Base-by-base conservation (phyloP, 2,113 vertebrate genomes). In the Vidua chalybeata region DNA sequence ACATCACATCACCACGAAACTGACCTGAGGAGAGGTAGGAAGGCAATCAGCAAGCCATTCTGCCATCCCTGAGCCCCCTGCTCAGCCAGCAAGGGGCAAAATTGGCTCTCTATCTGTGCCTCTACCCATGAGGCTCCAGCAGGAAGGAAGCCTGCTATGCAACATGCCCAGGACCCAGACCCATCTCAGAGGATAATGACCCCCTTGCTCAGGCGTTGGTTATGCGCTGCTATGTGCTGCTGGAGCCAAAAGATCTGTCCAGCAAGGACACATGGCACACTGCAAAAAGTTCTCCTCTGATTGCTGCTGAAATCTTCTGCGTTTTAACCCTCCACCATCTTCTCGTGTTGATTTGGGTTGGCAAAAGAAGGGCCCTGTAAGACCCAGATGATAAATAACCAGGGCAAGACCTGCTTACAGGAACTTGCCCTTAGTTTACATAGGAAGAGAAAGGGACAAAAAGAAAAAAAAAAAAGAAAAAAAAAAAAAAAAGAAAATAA, bases 1-100 rank as follows among this genome's bases (percentile, higher is more conserved):
- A 72, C 26, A 14, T 26, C 35, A 68, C 28, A 20, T 8, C 0
- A 0, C 30, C 28, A 18, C 1, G 13, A 7, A 59, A 45, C 2
- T 61, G 67, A 43, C 14, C 7, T 15, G 13, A 76, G 39, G 10
- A 59, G 43, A 9, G 6, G 26, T 51, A 27, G 37, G 31, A 37
- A 31, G 28, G 39, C 77, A 76, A n/a, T 6, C 56, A 74, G 46
- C 22, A 62, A 26, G 22, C 4, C 4, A 7, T 51, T 79, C 58
- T 76, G 58, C 45, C 43, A n/a, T 4, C 58, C 20, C n/a, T 13
- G 33, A 75, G 28, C 8, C 24, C 15, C 15, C 17, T 54, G 35
- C 45, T 67, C 56, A 51, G 22, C 20, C 67, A 80, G 43, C 17
- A 59, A 2, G 3, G 28, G 26, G 17, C 15, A 55, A 24, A 5